Evolutionary conservation across 2,113 vertebrate species (phyloP).

Genomic region (Laterallus jamaicensis): DNA sequence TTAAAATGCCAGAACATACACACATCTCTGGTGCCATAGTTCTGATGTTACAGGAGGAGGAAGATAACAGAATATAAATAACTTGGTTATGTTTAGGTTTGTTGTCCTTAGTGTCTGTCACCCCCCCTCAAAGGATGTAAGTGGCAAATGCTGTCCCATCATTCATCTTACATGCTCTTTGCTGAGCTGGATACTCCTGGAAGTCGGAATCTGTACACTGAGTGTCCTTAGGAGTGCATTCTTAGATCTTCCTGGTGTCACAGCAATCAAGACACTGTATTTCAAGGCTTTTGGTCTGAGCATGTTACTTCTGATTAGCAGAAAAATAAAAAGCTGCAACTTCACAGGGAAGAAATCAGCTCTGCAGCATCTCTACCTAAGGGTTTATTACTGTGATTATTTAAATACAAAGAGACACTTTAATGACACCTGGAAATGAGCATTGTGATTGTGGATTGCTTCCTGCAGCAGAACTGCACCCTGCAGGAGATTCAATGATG

Average conservation of each 20-base stretch:
- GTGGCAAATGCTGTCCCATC: fast-evolving
- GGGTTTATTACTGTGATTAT: background rate
- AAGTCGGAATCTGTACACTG: background rate
- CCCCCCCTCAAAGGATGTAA: background rate
- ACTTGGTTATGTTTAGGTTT: background rate
- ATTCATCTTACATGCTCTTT: background rate
- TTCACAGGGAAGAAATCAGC: background rate
- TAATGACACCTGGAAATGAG: background rate
- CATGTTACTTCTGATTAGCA: background rate
- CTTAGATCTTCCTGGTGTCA: background rate
- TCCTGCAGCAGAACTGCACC: background rate
- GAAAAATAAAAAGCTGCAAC: fast-evolving
- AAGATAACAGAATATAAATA: background rate
- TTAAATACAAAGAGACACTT: background rate
- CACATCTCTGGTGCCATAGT: fast-evolving
- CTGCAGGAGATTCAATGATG: background rate
- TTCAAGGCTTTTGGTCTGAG: background rate
- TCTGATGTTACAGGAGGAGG: background rate
- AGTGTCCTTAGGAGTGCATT: background rate
- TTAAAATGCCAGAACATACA: fast-evolving
- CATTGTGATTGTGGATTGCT: background rate
- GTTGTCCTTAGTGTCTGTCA: background rate
- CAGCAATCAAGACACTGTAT: fast-evolving
- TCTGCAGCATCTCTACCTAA: fast-evolving
- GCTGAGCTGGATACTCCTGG: background rate